phyloP scores from a whole-genome alignment of 1,140 invertebrate genomes.

The Papilio helenus region DNA sequence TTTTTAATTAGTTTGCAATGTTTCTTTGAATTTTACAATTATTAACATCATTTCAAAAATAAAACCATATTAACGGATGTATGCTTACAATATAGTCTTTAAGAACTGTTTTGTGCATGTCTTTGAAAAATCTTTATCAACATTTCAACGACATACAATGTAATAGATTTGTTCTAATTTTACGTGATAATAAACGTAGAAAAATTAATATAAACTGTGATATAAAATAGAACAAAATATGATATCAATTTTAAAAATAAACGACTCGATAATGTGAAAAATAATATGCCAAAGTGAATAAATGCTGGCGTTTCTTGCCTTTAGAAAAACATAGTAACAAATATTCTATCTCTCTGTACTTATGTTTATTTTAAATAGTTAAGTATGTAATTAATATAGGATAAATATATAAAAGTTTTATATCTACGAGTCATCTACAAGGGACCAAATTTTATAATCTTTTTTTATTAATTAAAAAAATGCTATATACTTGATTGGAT shows the following conservation, averaged over 20 bases:
- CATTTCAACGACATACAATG: neutral
- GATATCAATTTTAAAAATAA: neutral
- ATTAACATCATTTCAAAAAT: no score
- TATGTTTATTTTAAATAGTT: slow-evolving; percentile 13
- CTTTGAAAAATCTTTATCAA: no score
- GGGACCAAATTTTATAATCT: neutral
- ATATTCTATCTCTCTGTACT: slow-evolving; percentile 7
- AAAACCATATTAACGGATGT: no score
- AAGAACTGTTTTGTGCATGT: no score
- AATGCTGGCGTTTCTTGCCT: neutral
- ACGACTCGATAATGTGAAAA: neutral
- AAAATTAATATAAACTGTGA: neutral
- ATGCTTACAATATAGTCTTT: no score
- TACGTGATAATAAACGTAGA: neutral
- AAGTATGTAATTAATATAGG: neutral
- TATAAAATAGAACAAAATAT: neutral
- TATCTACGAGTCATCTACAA: neutral
- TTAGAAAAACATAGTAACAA: neutral
- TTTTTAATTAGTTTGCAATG: neutral
- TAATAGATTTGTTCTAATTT: neutral
- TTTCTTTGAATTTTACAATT: no score
- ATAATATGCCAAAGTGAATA: neutral
- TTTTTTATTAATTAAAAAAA: no score
- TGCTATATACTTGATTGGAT: no score
- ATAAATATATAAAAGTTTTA: neutral